These are phyloP conservation scores for Coregonus ussuriensis DNA, from an alignment of 2,797 vertebrate species.

Conservation along the genomic window DNA sequence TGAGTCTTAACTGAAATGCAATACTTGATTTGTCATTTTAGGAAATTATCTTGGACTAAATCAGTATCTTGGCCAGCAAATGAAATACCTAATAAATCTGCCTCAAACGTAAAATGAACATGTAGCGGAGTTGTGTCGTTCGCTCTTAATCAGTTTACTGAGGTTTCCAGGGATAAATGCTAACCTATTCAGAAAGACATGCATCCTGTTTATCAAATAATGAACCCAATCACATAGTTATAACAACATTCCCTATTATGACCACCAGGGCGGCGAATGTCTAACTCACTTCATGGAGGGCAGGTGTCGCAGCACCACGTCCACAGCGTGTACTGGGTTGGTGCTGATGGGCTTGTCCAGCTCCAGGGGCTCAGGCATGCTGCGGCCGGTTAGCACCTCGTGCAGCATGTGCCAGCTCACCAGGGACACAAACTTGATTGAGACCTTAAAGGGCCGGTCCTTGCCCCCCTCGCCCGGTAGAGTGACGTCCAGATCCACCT, in stretches of 20 bases:
- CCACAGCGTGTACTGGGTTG: slow-evolving; percentile 99
- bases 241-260: not conserved
- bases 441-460: slow-evolving; percentile 97
- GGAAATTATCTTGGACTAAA: not conserved
- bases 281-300: slow-evolving; percentile 95
- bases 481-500: slow-evolving; percentile 99
- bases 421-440: slow-evolving; percentile 96
- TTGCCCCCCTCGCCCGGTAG: slow-evolving; percentile 98
- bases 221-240: not conserved
- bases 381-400: slow-evolving; percentile 95
- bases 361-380: slow-evolving; percentile 95
- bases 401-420: slow-evolving; percentile 99
- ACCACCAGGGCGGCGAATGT: not conserved
- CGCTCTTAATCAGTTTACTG: too few relatives aligned
- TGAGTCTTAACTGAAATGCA: not conserved
- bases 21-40: not conserved
- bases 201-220: not conserved
- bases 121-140: too few relatives aligned
- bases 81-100: not conserved
- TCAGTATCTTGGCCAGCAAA: not conserved
- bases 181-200: not conserved
- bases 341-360: slow-evolving; percentile 99
- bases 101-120: too few relatives aligned
- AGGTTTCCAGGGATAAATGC: too few relatives aligned
- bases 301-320: slow-evolving; percentile 96